phyloP scores from a whole-genome alignment of 2,888 invertebrate genomes.

The Drymonia ruficornis region DNA sequence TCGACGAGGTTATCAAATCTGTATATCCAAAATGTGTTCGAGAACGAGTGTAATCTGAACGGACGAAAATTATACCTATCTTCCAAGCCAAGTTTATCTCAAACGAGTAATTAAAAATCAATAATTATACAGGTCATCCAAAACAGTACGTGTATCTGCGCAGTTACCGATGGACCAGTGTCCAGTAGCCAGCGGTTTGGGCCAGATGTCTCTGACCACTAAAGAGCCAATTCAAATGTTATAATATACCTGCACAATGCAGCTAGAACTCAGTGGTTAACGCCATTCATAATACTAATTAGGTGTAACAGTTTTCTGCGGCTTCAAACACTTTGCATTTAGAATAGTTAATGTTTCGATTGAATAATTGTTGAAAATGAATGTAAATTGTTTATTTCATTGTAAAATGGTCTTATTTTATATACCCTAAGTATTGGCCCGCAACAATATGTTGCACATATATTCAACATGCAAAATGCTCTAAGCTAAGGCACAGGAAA shows the following conservation, averaged over 20 bases:
- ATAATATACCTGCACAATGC: not conserved
- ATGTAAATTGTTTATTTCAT: too few relatives aligned
- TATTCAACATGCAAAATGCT: too few relatives aligned
- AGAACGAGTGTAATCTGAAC: not conserved
- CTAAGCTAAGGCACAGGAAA: too few relatives aligned
- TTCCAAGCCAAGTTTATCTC: conserved; percentile 18
- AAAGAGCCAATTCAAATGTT: not conserved
- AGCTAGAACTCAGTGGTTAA: conserved; percentile 9
- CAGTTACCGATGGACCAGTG: conserved; percentile 30
- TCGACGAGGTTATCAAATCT: not conserved
- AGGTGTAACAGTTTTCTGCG: too few relatives aligned
- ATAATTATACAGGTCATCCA: conserved; percentile 35
- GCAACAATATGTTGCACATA: too few relatives aligned
- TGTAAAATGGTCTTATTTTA: too few relatives aligned
- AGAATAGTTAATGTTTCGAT: too few relatives aligned
- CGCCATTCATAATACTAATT: conserved; percentile 12
- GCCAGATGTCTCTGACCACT: conserved; percentile 1
- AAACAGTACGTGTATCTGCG: conserved; percentile 34
- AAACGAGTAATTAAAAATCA: conserved; percentile 39
- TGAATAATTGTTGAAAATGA: too few relatives aligned
- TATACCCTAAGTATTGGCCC: too few relatives aligned
- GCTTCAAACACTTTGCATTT: too few relatives aligned
- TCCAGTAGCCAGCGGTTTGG: conserved; percentile 13
- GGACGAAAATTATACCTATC: not conserved
- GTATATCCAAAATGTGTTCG: not conserved